Base-by-base conservation (phyloP, 2,888 invertebrate species). In the Netelia fuscicornis region DNA sequence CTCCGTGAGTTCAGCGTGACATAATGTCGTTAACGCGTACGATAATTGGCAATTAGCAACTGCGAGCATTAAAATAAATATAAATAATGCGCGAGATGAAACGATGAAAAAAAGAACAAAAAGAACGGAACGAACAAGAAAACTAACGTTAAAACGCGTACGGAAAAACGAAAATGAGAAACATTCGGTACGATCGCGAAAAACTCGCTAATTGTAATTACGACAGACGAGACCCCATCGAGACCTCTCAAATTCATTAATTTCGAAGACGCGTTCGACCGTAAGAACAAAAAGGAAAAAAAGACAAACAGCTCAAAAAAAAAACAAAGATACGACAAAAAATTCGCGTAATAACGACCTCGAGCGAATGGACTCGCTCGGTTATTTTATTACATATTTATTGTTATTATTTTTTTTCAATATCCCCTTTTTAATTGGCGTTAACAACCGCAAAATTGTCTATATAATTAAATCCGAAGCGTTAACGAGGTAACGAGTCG, bases 401-500 rank as follows among this genome's bases (percentile, higher is more conserved):
- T 37, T 37, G 6, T 37, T 37, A 37, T 37, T 70, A 10, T 54
- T 54, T 23, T 30, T 8, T 10, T 20, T 37, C 3, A 20, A 17
- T n/a, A 71, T 76, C 68, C 82, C 54, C 62, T n/a, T 54, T 75
- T 85, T 76, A 85, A 85, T 82, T 80, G 76, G 72, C 70, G 85
- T 82, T 78, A 80, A 76, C 70, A 75, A 80, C 72, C 56, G 56
- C 20, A 65, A 72, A 65, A 76, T 70, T 70, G 58, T 42, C 70
- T 81, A 25, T 71, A 82, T 85, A 85, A 85, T 85, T 85, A 85
- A 82, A 82, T 76, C 60, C 54, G 82, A 79, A 75, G 79, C 65
- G 82, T 82, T 85, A 85, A 85, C 79, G 82, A 84, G 81, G 56
- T 67, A 74, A 54, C 42, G 71, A 72, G 64, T 5, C 54, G 74